phyloP scores from a whole-genome alignment of 2,113 vertebrate genomes.

The Nanger granti region DNA sequence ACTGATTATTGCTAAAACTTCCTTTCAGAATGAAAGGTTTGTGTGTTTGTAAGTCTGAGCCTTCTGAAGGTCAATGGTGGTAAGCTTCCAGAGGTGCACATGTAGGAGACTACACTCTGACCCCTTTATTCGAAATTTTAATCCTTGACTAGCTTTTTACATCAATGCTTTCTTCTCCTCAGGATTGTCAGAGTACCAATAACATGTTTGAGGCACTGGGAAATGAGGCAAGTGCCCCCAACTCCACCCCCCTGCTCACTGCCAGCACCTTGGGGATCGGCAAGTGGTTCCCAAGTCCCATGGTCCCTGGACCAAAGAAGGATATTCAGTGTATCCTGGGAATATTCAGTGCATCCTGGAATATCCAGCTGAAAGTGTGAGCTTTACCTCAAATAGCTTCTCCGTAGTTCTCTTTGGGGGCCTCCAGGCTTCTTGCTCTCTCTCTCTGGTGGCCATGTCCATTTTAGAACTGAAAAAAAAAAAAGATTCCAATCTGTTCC shows the following conservation, averaged over 20 bases:
- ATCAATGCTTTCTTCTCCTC: neutral
- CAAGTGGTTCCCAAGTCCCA: neutral
- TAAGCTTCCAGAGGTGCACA: neutral
- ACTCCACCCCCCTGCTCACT: neutral
- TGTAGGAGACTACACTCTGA: neutral
- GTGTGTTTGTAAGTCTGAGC: neutral
- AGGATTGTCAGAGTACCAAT: neutral
- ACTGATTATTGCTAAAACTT: neutral
- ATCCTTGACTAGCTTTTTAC: neutral
- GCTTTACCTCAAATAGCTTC: neutral
- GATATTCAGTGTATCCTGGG: neutral
- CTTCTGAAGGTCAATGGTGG: neutral
- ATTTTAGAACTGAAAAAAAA: slow-evolving; percentile 30
- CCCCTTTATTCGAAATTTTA: neutral
- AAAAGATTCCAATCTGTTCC: slow-evolving; percentile 14
- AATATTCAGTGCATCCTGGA: neutral
- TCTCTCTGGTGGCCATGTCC: neutral
- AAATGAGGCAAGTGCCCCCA: neutral
- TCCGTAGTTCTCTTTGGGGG: neutral
- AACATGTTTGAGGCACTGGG: neutral
- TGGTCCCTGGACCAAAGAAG: neutral
- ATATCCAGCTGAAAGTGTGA: neutral
- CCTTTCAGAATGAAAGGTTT: neutral
- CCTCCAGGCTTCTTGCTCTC: neutral
- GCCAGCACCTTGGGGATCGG: neutral